Percentiles rank a stretch among this genome's conserved stretches.
phyloP scores from a whole-genome alignment of 2,888 invertebrate genomes.

The Bellardia bayeri region DNA sequence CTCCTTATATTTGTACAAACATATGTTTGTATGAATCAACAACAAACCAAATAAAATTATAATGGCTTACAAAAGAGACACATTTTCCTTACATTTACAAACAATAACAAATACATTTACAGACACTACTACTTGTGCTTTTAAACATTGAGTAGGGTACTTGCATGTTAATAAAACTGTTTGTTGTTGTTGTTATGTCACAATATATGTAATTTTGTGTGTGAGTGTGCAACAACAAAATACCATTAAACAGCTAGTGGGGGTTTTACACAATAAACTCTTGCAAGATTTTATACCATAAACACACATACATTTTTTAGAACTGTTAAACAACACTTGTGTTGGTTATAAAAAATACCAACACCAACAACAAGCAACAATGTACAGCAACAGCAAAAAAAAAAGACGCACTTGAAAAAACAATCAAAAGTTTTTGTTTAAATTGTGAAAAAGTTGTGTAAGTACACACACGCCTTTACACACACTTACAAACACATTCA shows the following conservation, averaged over 20 bases:
- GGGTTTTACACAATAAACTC: conserved; percentile 67
- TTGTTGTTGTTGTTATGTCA: background rate
- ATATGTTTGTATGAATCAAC: conserved; percentile 10
- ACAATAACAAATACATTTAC: conserved; percentile 1
- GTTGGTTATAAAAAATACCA: conserved; percentile 9
- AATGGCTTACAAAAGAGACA: conserved; percentile 54
- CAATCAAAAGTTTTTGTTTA: conserved; percentile 59
- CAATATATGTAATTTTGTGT: conserved; percentile 23
- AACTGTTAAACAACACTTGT: conserved; percentile 40
- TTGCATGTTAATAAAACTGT: conserved; percentile 36
- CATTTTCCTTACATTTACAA: conserved; percentile 8
- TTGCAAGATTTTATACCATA: conserved; percentile 32
- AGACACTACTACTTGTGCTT: conserved; percentile 16
- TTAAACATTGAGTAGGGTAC: conserved; percentile 46
- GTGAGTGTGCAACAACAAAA: conserved; percentile 43
- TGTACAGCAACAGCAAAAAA: conserved; percentile 30
- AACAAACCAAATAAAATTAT: conserved; percentile 62
- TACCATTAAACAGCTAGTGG: conserved; percentile 63
- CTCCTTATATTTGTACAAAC: no score
- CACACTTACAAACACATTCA: background rate
- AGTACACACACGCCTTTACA: background rate
- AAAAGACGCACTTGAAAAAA: conserved; percentile 53
- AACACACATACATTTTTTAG: background rate
- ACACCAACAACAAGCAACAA: conserved; percentile 2
- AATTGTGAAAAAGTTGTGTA: conserved; percentile 44